Evolutionary conservation across 2,888 invertebrate species (phyloP).

Genomic region (Leucophenga montana): DNA sequence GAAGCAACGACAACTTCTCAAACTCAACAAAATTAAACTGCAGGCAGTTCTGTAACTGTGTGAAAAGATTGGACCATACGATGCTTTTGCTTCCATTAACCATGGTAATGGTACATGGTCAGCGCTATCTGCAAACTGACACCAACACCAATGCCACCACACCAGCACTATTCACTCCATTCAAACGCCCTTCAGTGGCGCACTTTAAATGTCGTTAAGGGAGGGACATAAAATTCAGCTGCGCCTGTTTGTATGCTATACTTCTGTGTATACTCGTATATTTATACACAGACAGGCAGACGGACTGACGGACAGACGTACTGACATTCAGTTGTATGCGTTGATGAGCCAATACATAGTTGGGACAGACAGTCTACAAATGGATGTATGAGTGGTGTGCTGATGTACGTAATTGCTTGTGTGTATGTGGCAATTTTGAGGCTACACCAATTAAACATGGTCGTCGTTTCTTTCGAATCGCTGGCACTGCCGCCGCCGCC

Average conservation of each 20-base stretch:
- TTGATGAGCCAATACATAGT: conserved; percentile 26
- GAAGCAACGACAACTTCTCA: too few species aligned
- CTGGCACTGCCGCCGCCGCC: too few species aligned
- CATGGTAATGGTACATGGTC: conserved; percentile 39
- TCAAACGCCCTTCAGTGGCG: not conserved
- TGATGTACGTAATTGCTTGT: conserved; percentile 11
- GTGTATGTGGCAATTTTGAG: conserved; percentile 19
- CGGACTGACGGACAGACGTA: too few species aligned
- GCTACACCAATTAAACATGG: conserved; percentile 30
- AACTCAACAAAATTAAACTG: too few species aligned
- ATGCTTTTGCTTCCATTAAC: conserved; percentile 15
- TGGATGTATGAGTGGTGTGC: not conserved
- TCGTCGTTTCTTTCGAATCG: not conserved
- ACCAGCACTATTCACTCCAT: too few species aligned
- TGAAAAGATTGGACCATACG: conserved; percentile 36
- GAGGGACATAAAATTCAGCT: conserved; percentile 60
- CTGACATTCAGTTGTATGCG: not conserved
- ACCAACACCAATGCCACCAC: not conserved
- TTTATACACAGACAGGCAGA: not conserved
- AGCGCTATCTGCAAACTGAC: not conserved
- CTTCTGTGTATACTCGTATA: conserved; percentile 4
- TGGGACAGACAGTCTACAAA: not conserved
- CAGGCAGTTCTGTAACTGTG: not conserved
- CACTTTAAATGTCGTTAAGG: conserved; percentile 62
- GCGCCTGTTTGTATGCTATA: conserved; percentile 28